phyloP scores from a whole-genome alignment of 2,113 vertebrate species.

The Tamias sibiricus region DNA sequence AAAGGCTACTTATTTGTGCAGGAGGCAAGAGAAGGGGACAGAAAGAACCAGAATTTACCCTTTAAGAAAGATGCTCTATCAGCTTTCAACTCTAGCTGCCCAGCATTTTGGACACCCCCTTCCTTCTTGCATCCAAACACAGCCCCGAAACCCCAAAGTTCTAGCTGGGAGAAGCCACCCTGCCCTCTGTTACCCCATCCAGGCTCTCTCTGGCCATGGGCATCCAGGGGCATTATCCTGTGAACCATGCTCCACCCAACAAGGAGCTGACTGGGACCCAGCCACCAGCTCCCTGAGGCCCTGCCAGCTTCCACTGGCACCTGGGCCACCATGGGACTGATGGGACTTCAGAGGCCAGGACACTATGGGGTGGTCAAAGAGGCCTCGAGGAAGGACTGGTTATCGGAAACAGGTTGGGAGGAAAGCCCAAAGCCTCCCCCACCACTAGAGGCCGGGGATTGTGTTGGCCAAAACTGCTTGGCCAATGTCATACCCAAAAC shows the following conservation, averaged over 20 bases:
- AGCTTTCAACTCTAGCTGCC: not conserved
- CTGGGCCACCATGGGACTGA: not conserved
- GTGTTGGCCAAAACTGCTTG: not conserved
- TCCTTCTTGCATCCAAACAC: not conserved
- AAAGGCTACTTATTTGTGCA: not conserved
- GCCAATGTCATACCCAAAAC: not conserved
- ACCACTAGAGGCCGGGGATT: not conserved
- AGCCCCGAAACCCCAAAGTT: not conserved
- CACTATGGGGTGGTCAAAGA: not conserved
- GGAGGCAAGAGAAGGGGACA: not conserved
- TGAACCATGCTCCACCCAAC: not conserved
- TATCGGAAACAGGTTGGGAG: not conserved
- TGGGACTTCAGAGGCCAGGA: not conserved
- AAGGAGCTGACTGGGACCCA: accelerated
- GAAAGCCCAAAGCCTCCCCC: not conserved
- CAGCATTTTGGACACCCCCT: not conserved
- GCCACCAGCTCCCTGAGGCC: not conserved
- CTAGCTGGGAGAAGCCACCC: not conserved
- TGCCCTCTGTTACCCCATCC: not conserved
- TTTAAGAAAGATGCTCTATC: not conserved
- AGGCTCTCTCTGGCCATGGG: not conserved
- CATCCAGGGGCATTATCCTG: not conserved
- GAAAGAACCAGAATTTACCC: not conserved
- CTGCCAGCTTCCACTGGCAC: not conserved
- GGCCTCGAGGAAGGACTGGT: not conserved